Base-by-base conservation (phyloP, 2,113 vertebrate species). In the Struthidea cinerea region DNA sequence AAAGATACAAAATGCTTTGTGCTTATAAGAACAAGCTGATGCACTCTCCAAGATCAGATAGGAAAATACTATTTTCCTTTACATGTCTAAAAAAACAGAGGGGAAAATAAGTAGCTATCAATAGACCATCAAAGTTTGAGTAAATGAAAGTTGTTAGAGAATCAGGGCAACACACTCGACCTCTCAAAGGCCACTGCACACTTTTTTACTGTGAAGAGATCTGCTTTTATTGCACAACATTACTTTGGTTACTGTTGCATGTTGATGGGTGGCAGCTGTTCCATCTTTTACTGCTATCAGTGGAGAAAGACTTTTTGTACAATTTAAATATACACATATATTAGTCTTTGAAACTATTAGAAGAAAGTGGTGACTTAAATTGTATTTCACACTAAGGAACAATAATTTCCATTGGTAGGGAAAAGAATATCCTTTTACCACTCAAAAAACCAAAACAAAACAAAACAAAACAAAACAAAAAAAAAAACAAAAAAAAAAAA, bases 191-290 rank as follows among this genome's bases (percentile, higher is more conserved):
- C 63, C 50, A 44, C 61, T 65, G 46, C 53, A 64, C 17, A 35
- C 16, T 83, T 89, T 69, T 74, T 79, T 70, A 59, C n/a, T 64
- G n/a, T 73, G 64, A 75, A 81, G 60, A 77, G 30, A 68, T 71
- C 26, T 67, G 61, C 3, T 92, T 95, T 93, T 60, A 91, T 69
- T 91, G 63, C 37, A 79, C 14, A 60, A 20, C 28, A 56, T 92
- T 91, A 76, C 52, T 91, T 89, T 71, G 52, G 69, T 82, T 89
- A 75, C 74, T 79, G 44, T 95, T 89, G 74, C 61, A 39, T 50
- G n/a, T 82, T 95, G 87, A 84, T 91, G 60, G 23, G 78, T 55
- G 61, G 68, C 81, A 95, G 91, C 91, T 96, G 89, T 90, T 95
- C 70, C 30, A 30, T 64, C 57, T 79, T 85, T 80, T 87, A 42